These are phyloP conservation scores for Stenichneumon culpator DNA, from an alignment of 2,888 invertebrate genomes.

Conservation along the genomic window DNA sequence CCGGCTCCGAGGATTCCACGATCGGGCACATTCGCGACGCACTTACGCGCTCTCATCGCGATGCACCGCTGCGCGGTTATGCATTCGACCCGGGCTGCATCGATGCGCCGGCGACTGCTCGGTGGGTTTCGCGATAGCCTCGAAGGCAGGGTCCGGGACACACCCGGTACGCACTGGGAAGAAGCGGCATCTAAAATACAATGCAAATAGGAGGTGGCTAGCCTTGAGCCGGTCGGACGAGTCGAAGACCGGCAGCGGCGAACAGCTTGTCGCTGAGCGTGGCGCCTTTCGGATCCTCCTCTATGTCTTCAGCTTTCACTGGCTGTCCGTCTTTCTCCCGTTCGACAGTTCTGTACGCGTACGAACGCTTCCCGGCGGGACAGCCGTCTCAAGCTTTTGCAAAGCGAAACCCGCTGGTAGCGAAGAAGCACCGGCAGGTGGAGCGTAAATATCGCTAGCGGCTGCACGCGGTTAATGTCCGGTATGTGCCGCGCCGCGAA, in stretches of 20 bases:
- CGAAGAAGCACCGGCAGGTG: constrained; percentile 24
- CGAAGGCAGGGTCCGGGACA: constrained; percentile 28
- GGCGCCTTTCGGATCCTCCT: constrained; percentile 47
- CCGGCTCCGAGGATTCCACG: constrained; percentile 48
- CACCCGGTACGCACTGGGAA: constrained; percentile 25
- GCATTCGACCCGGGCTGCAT: background rate
- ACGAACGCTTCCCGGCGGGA: background rate
- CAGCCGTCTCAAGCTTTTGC: constrained; percentile 6
- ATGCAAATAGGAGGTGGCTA: constrained; percentile 77
- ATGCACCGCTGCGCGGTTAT: constrained; percentile 44
- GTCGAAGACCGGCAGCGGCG: constrained; percentile 38
- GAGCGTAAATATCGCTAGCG: constrained; percentile 69
- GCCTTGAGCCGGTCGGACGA: constrained; percentile 71
- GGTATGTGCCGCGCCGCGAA: constrained; percentile 53
- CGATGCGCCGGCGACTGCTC: background rate
- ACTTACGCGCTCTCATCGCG: constrained; percentile 49
- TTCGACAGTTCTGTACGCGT: background rate
- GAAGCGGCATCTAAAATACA: constrained; percentile 75
- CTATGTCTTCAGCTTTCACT: constrained; percentile 20
- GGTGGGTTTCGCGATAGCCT: constrained; percentile 13
- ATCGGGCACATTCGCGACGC: constrained; percentile 53
- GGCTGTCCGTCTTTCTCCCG: background rate
- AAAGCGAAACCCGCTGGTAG: constrained; percentile 7
- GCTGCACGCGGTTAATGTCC: constrained; percentile 73
- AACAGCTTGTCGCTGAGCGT: constrained; percentile 44